A percentile compares a stretch with the other conserved stretches of the same genome.
These are phyloP conservation scores for Daubentonia madagascariensis DNA, from an alignment of 2,113 vertebrate species.

Conservation along the genomic window DNA sequence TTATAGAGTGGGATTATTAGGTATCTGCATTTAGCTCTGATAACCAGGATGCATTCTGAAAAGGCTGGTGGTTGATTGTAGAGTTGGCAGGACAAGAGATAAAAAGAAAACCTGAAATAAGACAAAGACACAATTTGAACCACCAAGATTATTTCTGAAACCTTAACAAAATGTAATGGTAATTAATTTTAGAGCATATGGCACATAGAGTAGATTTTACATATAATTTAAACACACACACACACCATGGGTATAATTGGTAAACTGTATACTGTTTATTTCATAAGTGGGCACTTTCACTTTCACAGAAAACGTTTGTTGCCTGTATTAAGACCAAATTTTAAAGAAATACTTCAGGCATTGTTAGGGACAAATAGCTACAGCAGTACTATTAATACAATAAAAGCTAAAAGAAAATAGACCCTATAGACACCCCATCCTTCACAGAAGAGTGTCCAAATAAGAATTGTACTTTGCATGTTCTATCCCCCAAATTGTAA, in stretches of 20 bases:
- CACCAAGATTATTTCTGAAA: background rate
- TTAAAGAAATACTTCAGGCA: background rate
- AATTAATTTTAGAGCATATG: background rate
- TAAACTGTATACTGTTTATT: background rate
- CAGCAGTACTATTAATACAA: accelerated
- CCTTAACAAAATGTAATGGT: background rate
- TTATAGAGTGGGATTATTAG: background rate
- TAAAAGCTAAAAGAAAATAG: background rate
- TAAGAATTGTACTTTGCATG: background rate
- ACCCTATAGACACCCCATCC: accelerated
- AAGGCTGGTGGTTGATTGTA: background rate
- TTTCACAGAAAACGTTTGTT: background rate
- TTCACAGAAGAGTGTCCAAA: background rate
- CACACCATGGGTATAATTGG: background rate
- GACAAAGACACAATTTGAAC: background rate
- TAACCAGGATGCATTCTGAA: background rate
- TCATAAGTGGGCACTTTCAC: background rate
- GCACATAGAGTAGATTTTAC: background rate
- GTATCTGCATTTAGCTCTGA: background rate
- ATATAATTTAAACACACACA: background rate
- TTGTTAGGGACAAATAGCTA: background rate
- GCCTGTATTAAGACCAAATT: background rate
- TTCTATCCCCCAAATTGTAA: background rate
- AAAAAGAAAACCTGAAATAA: background rate
- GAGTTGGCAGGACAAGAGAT: background rate